Conservation (phyloP, 1,140 invertebrate genomes). For the Trichogramma pretiosum region DNA sequence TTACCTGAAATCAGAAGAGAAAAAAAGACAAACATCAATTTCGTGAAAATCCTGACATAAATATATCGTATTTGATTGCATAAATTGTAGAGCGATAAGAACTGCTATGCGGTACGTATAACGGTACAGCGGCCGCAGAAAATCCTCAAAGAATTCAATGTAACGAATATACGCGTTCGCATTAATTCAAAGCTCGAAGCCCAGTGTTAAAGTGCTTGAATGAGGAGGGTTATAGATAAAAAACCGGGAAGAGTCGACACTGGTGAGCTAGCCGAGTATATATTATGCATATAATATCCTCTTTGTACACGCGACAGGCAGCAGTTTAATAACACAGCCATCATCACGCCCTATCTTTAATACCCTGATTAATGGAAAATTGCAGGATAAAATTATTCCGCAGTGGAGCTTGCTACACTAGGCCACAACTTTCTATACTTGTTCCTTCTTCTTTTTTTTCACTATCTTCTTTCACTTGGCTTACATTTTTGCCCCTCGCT, state of each 20-base stretch:
- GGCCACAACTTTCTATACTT: neutral
- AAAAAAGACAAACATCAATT: neutral
- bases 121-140: too few relatives aligned
- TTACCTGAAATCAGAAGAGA: constrained; percentile 8
- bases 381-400: constrained; percentile 9
- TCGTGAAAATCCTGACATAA: neutral
- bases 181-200: too few relatives aligned
- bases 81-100: too few relatives aligned
- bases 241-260: neutral
- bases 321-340: constrained; percentile 14
- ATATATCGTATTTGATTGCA: too few relatives aligned
- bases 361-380: constrained; percentile 17
- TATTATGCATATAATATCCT: neutral
- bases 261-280: neutral
- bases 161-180: too few relatives aligned
- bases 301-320: neutral
- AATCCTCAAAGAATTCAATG: too few relatives aligned
- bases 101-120: too few relatives aligned
- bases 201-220: too few relatives aligned
- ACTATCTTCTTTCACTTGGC: constrained; percentile 2
- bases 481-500: too few relatives aligned
- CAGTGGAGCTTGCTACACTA: neutral
- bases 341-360: constrained; percentile 7
- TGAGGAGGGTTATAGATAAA: too few relatives aligned
- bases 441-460: neutral